These are phyloP conservation scores for Phrixothrix hirtus DNA, from an alignment of 2,888 invertebrate species.

Conservation along the genomic window DNA sequence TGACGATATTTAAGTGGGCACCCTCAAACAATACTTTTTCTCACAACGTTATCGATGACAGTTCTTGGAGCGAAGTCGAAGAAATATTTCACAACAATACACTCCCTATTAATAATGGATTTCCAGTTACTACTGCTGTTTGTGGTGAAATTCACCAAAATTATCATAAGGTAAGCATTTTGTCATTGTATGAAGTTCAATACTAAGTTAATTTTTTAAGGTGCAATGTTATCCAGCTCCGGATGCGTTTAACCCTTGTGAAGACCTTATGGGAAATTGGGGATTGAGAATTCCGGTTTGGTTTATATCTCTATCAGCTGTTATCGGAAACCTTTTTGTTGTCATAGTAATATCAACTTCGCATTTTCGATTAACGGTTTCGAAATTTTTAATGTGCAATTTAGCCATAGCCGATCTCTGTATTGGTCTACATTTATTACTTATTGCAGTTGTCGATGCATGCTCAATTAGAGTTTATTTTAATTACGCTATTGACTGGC, in stretches of 20 bases:
- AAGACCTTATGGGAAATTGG: constrained; percentile 67
- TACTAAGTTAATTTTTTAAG: constrained; percentile 35
- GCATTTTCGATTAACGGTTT: constrained; percentile 58
- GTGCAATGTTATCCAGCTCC: constrained; percentile 61
- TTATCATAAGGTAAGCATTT: constrained; percentile 48
- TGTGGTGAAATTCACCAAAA: constrained; percentile 50
- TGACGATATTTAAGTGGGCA: constrained; percentile 36
- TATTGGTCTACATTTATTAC: constrained; percentile 67
- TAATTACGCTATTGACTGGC: constrained; percentile 71
- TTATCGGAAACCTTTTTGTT: constrained; percentile 68
- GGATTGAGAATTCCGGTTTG: constrained; percentile 64
- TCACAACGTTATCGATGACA: constrained; percentile 35
- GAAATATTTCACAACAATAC: constrained; percentile 49
- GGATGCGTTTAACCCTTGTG: constrained; percentile 68
- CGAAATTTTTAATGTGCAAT: constrained; percentile 69
- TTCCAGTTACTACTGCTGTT: constrained; percentile 45
- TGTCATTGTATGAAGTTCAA: neutral
- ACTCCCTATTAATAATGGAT: constrained; percentile 36
- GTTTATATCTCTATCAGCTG: constrained; percentile 63
- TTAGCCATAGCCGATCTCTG: constrained; percentile 69
- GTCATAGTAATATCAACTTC: constrained; percentile 62
- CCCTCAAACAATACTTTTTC: constrained; percentile 37
- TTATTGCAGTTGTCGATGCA: constrained; percentile 65
- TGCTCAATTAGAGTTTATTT: constrained; percentile 67
- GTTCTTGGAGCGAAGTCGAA: constrained; percentile 44